Evolutionary conservation across 2,113 vertebrate genomes (phyloP), one percentile per base, ranked within the genome.

Genomic region (Gymnorhina tibicen): DNA sequence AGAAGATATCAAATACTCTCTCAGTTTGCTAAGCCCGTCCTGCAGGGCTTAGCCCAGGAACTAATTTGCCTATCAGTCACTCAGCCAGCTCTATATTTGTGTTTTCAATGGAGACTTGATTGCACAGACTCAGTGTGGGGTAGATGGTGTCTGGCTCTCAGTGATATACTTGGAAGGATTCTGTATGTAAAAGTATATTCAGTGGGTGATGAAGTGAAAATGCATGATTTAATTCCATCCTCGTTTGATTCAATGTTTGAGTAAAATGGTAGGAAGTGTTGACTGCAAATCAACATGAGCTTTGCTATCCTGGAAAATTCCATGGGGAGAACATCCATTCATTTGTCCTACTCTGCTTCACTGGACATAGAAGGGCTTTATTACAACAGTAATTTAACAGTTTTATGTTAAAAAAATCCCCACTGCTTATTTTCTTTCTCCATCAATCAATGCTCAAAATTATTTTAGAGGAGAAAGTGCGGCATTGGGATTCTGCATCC

Each of bases 181-280:
- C 91, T 94, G 62, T 73, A 83, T 87, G 56, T 53, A 70, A 66
- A 89, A 87, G 67, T 58, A 50, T 76, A 78, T 62, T 85, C 76
- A 66, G 94, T 88, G 93, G 90, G 95, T 80, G 85, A 95, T 90
- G 82, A 95, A 96, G 78, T 90, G 95, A 96, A 96, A 96, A 91
- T 1, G 26, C 44, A 77, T 91, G 67, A 90, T 87, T 87, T 82
- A 58, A 91, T 96, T 95, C 41, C 33, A 69, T 59, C 63, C 79
- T 80, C 92, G 52, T 90, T 93, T 93, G 63, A 90, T 85, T 96
- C 85, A 79, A 11, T 85, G 81, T 95, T 96, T 91, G 59, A 93
- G 78, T 90, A 56, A 92, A 95, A 88, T n/a, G 67, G 87, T 93
- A 92, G 90, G 85, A 94, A 94, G 87, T 93, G 85, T 88, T 94